Conservation (phyloP, 2,888 invertebrate species). For the Thera obeliscata region DNA sequence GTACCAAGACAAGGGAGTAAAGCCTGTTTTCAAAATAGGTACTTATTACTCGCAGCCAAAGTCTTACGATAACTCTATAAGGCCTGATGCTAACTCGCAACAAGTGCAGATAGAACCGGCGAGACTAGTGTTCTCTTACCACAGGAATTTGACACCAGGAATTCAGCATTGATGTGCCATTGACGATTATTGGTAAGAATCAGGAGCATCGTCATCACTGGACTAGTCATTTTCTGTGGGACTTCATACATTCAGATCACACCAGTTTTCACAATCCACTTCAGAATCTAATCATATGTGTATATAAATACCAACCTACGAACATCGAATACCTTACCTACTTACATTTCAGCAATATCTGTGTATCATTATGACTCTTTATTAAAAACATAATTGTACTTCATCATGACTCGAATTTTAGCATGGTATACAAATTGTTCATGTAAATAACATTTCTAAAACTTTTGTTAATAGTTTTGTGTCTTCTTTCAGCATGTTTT, state of each 20-base stretch:
- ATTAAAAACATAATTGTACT: not conserved
- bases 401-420: not conserved
- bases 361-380: conserved; percentile 14
- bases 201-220: conserved; percentile 47
- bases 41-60: conserved; percentile 77
- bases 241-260: conserved; percentile 40
- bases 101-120: conserved; percentile 80
- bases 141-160: conserved; percentile 73
- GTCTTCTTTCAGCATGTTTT: conserved; percentile 19
- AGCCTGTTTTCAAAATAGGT: conserved; percentile 76
- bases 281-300: conserved; percentile 26
- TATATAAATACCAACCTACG: conserved; percentile 22
- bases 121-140: conserved; percentile 69
- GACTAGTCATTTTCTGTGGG: conserved; percentile 41
- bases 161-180: conserved; percentile 68
- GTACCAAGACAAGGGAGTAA: conserved; percentile 68
- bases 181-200: conserved; percentile 73
- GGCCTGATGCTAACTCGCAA: conserved; percentile 79
- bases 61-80: conserved; percentile 75
- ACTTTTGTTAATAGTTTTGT: conserved; percentile 36
- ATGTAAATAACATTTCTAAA: conserved; percentile 40
- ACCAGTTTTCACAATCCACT: conserved; percentile 31
- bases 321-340: conserved; percentile 15
- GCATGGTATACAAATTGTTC: conserved; percentile 38
- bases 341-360: conserved; percentile 16